phyloP scores from a whole-genome alignment of 2,888 invertebrate genomes.

The Meteorus colon region DNA sequence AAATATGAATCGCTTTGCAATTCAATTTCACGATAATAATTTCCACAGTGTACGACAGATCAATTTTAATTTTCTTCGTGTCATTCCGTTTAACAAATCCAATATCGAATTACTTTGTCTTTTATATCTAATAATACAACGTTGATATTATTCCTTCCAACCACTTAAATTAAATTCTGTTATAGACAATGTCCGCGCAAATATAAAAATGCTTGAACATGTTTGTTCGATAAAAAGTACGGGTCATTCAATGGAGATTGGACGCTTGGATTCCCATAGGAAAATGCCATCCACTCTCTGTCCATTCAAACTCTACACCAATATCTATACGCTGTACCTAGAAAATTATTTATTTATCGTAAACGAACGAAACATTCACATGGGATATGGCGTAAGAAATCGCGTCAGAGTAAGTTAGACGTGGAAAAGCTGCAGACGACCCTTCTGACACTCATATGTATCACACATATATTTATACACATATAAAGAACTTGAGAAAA shows the following conservation, averaged over 20 bases:
- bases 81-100: no score
- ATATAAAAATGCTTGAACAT: background rate
- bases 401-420: constrained; percentile 33
- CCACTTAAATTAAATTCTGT: constrained; percentile 16
- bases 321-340: background rate
- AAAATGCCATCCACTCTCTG: constrained; percentile 13
- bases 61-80: no score
- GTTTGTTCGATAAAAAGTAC: constrained; percentile 20
- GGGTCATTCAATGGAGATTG: constrained; percentile 24
- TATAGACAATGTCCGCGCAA: background rate
- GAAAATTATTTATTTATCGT: constrained; percentile 39
- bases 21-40: no score
- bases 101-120: no score
- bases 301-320: constrained; percentile 22
- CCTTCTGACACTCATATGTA: constrained; percentile 6
- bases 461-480: background rate
- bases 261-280: constrained; percentile 29
- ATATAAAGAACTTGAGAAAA: background rate
- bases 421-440: background rate
- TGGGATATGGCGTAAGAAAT: constrained; percentile 26
- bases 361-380: constrained; percentile 15
- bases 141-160: background rate
- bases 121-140: background rate
- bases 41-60: no score
- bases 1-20: no score